Percentiles rank a stretch among this genome's conserved stretches.
Conservation (phyloP, 2,113 vertebrate species). For the zebrafish (Danio rerio) region DNA sequence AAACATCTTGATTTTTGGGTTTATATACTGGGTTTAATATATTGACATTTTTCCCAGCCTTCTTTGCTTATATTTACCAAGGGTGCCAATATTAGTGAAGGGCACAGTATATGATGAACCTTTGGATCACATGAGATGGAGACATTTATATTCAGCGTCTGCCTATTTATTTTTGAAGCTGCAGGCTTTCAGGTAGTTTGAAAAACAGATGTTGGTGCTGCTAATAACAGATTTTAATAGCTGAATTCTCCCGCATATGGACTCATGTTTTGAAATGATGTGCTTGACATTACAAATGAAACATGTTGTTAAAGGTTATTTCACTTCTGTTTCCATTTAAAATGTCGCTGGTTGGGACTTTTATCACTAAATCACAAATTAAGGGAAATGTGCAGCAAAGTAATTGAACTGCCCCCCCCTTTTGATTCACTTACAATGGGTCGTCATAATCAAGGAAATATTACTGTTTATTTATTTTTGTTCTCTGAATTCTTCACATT, state of each 20-base stretch:
- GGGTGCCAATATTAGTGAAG: too few species aligned
- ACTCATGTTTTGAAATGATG: background rate
- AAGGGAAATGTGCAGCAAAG: background rate
- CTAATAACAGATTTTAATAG: constrained; percentile 9
- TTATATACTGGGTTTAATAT: too few species aligned
- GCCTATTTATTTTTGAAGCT: constrained; percentile 10
- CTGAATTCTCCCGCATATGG: background rate
- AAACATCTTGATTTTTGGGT: too few species aligned
- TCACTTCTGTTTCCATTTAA: constrained; percentile 11
- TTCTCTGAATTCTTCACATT: background rate
- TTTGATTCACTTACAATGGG: constrained; percentile 3
- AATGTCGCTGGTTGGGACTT: background rate
- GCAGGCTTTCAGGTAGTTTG: background rate
- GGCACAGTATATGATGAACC: background rate
- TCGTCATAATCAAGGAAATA: background rate
- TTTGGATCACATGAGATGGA: background rate
- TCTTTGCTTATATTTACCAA: too few species aligned
- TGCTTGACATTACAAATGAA: background rate
- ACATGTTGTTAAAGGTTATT: background rate
- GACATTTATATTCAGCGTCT: constrained; percentile 25
- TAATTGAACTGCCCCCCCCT: background rate
- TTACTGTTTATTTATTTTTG: background rate
- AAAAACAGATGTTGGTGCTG: background rate
- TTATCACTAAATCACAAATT: background rate
- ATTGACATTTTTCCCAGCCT: too few species aligned